Conservation (phyloP, 53 echinoderm and acorn worm species). For the Echinarachnius parma region DNA sequence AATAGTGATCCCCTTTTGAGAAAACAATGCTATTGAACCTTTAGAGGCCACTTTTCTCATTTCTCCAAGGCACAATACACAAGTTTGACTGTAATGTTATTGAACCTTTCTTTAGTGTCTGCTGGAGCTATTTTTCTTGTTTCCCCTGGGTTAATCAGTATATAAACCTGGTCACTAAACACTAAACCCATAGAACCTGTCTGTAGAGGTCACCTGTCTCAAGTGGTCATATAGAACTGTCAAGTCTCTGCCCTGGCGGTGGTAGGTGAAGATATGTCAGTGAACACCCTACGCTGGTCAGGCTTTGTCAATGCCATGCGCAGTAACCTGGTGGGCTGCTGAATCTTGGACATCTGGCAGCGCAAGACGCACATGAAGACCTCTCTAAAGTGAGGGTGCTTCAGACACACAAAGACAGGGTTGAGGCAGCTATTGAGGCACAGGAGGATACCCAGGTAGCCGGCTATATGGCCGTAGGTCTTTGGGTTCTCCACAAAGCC, state of each 20-base stretch:
- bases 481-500: conserved; percentile 13
- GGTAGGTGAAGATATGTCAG: conserved; percentile 11
- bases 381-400: conserved; percentile 43
- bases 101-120: no score
- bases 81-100: no score
- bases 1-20: no score
- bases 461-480: conserved; percentile 5
- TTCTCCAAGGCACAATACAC: no score
- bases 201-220: neutral
- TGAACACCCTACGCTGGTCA: conserved; percentile 8
- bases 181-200: no score
- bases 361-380: conserved; percentile 16
- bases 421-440: conserved; percentile 39
- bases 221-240: neutral
- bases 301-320: neutral
- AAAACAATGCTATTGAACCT: no score
- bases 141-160: no score
- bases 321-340: conserved; percentile 5
- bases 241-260: conserved; percentile 1
- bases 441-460: conserved; percentile 34
- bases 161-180: no score
- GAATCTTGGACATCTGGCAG: conserved; percentile 24
- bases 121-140: no score
- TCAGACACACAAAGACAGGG: conserved; percentile 33
- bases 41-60: no score